phyloP scores from a whole-genome alignment of 2,113 vertebrate genomes.

The Dolichallabes microphthalmus region DNA sequence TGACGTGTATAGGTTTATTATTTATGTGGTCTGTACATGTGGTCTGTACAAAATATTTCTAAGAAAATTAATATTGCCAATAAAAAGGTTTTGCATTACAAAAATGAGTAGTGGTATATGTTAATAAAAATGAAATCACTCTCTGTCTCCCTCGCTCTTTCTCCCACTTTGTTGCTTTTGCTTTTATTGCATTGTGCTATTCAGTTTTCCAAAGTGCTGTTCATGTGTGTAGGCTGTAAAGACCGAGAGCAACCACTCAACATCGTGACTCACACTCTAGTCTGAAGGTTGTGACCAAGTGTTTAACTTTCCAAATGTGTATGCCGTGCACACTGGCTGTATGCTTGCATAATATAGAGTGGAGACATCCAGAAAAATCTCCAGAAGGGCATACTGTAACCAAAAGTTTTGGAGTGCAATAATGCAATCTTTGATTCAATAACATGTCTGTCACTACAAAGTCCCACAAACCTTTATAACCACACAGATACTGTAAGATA shows the following conservation, averaged over 20 bases:
- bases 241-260: slow-evolving; percentile 21
- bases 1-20: not conserved
- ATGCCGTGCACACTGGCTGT: not conserved
- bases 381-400: not conserved
- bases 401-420: not conserved
- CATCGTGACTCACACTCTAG: slow-evolving; percentile 32
- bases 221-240: slow-evolving; percentile 25
- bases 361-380: not conserved
- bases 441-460: not conserved
- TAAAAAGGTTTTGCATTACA: too few relatives aligned
- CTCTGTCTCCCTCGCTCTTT: not conserved
- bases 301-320: slow-evolving; percentile 11
- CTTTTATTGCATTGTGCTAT: slow-evolving; percentile 13
- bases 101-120: not conserved
- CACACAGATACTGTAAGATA: not conserved
- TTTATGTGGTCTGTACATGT: not conserved
- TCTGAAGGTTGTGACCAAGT: slow-evolving; percentile 7
- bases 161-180: not conserved
- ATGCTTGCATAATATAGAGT: not conserved
- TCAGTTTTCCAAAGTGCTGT: not conserved
- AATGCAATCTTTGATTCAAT: not conserved
- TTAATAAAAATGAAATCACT: not conserved
- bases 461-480: not conserved
- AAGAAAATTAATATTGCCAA: not conserved
- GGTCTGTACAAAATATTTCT: not conserved